phyloP scores from a whole-genome alignment of 2,797 vertebrate species.

The Benthosema pterotum region DNA sequence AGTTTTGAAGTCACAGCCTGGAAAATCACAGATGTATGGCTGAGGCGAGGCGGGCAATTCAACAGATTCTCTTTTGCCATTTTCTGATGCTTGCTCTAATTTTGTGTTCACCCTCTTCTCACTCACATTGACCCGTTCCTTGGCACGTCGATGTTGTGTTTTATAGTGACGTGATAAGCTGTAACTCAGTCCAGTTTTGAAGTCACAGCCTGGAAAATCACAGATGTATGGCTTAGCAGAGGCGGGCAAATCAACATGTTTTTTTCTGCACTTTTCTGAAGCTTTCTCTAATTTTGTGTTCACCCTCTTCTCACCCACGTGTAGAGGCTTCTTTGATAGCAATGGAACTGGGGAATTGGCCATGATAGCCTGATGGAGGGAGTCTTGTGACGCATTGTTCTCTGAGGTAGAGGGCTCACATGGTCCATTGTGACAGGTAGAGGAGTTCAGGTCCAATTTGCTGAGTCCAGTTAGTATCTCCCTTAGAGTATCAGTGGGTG shows the following conservation, averaged over 20 bases:
- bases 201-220: constrained; percentile 85
- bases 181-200: constrained; percentile 88
- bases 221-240: constrained; percentile 90
- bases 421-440: constrained; percentile 41
- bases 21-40: constrained; percentile 89
- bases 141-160: constrained; percentile 85
- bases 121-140: background rate
- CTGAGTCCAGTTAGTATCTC: constrained; percentile 89
- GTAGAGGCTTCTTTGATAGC: constrained; percentile 52
- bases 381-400: constrained; percentile 62
- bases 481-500: constrained; percentile 80
- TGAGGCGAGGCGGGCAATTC: constrained; percentile 84
- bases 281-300: constrained; percentile 29
- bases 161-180: constrained; percentile 91
- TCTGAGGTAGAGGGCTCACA: constrained; percentile 68
- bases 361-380: constrained; percentile 76
- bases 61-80: constrained; percentile 43
- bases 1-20: constrained; percentile 87
- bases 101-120: constrained; percentile 32
- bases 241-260: constrained; percentile 76
- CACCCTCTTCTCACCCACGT: constrained; percentile 23
- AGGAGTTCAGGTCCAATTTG: constrained; percentile 87
- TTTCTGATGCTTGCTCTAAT: constrained; percentile 14
- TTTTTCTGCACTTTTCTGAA: background rate
- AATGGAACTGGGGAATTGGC: constrained; percentile 74